phyloP scores from a whole-genome alignment of 2,113 vertebrate genomes.

The Mixornis gularis region DNA sequence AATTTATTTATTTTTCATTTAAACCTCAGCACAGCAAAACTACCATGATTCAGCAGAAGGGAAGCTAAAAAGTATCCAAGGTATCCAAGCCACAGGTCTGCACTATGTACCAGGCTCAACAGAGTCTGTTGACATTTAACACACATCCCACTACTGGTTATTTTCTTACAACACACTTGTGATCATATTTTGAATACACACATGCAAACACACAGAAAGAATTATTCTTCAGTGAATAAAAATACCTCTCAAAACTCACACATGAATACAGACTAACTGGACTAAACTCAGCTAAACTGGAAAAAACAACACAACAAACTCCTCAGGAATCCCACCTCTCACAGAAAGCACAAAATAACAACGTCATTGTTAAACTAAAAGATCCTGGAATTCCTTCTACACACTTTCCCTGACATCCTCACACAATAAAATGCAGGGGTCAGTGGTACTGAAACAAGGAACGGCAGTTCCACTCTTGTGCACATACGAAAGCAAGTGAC shows the following conservation, averaged over 20 bases:
- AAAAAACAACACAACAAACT: background rate
- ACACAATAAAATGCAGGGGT: conserved; percentile 88
- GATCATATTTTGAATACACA: background rate
- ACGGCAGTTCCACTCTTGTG: conserved; percentile 80
- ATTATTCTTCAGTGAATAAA: background rate
- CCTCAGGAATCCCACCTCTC: background rate
- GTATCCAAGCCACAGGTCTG: background rate
- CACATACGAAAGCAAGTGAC: conserved; percentile 79
- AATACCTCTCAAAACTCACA: background rate
- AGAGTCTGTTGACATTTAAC: background rate
- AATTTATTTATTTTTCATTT: conserved; percentile 61
- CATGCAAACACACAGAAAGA: background rate
- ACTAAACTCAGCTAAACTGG: background rate
- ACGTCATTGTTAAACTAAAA: conserved; percentile 70
- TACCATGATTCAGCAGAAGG: background rate
- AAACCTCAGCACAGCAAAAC: conserved; percentile 48
- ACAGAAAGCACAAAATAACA: conserved; percentile 70
- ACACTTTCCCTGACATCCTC: conserved; percentile 84
- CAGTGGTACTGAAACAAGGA: conserved; percentile 88
- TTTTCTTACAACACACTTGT: background rate
- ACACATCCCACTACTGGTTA: background rate
- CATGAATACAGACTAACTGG: background rate
- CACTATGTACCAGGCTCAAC: background rate
- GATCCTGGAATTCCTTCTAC: conserved; percentile 74
- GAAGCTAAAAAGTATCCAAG: background rate